Conservation (phyloP, 2,113 vertebrate species). For the Eptesicus fuscus region DNA sequence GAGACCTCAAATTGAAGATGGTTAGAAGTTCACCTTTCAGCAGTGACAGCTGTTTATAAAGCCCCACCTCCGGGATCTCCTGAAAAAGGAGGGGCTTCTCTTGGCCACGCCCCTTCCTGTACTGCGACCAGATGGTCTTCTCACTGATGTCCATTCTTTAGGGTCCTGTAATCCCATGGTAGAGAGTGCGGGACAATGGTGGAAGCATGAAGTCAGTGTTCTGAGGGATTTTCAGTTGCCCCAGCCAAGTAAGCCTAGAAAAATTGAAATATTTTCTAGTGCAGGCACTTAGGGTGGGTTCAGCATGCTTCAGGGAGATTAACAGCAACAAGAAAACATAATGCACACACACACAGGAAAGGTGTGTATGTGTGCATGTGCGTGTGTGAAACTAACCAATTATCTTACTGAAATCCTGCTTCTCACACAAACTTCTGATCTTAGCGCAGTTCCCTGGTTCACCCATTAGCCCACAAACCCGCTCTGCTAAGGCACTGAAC, state of each 20-base stretch:
- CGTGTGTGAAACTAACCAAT: background rate
- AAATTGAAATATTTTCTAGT: background rate
- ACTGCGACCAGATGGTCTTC: no score
- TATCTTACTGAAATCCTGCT: background rate
- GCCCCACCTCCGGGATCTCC: background rate
- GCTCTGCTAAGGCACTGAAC: background rate
- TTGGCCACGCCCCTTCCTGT: no score
- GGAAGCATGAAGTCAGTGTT: background rate
- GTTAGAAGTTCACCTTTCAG: background rate
- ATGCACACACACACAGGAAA: background rate
- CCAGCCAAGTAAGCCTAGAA: background rate
- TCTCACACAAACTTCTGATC: background rate
- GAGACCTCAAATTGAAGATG: background rate
- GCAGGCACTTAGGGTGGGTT: no score
- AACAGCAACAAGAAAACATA: background rate
- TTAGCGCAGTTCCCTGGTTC: background rate
- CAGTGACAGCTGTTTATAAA: background rate
- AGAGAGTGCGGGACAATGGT: rapidly evolving
- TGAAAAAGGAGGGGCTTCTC: background rate
- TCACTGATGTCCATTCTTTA: background rate
- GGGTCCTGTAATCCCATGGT: background rate
- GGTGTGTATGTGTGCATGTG: background rate
- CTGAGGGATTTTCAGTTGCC: background rate
- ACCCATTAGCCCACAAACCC: background rate
- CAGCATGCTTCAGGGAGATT: background rate